phyloP scores from a whole-genome alignment of 2,113 vertebrate species.

The Motacilla tschutschensis region DNA sequence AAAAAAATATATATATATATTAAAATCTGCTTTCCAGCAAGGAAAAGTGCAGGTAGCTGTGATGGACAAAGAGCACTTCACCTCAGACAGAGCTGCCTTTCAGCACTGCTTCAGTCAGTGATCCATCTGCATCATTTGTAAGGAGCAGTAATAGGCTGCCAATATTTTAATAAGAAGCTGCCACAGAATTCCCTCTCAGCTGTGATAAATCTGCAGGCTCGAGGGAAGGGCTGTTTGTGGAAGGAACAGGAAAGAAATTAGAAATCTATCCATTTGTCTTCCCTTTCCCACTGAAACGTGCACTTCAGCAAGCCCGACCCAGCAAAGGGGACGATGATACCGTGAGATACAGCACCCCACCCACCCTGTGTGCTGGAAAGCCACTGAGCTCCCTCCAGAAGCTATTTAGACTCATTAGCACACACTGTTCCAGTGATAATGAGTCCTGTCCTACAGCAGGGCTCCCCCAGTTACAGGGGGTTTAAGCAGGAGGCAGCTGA shows the following conservation, averaged over 20 bases:
- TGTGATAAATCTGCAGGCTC: conserved; percentile 46
- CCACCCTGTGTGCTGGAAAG: background rate
- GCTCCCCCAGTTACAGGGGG: background rate
- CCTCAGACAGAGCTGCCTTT: conserved; percentile 52
- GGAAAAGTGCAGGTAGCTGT: conserved; percentile 15
- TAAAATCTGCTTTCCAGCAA: background rate
- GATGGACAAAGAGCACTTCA: conserved; percentile 16
- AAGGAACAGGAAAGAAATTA: conserved; percentile 27
- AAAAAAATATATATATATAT: too few relatives aligned
- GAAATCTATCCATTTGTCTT: conserved; percentile 34
- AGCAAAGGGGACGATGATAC: background rate
- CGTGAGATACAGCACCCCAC: background rate
- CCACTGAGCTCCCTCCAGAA: background rate
- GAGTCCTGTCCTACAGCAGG: background rate
- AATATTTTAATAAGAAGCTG: conserved; percentile 68
- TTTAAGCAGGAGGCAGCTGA: background rate
- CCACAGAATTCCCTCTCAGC: conserved; percentile 52
- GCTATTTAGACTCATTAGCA: background rate
- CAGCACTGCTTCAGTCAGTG: conserved; percentile 5
- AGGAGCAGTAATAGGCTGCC: conserved; percentile 55
- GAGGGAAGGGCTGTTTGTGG: conserved; percentile 36
- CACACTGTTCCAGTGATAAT: background rate
- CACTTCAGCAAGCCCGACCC: background rate
- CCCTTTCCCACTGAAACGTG: background rate
- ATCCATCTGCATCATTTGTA: conserved; percentile 48